Evolutionary conservation across 2,797 vertebrate species (phyloP).

Genomic region (Mormyrus hasselquistii): DNA sequence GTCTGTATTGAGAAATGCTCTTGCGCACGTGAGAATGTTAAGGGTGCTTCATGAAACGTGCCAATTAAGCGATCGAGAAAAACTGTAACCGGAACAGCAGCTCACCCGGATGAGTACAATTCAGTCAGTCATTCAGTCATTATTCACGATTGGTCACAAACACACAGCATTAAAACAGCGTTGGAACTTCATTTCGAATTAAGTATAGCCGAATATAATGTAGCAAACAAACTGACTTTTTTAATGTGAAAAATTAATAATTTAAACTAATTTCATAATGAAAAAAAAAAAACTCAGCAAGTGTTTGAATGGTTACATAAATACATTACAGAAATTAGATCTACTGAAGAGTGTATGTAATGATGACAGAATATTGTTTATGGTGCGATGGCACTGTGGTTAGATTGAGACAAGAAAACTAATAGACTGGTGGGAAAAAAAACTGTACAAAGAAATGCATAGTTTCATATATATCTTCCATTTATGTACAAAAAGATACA

Average conservation of each 20-base stretch:
- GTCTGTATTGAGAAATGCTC: background rate
- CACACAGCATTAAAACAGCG: background rate
- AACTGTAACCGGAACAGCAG: background rate
- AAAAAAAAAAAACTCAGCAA: background rate
- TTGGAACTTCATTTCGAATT: background rate
- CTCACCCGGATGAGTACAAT: background rate
- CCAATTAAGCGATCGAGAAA: background rate
- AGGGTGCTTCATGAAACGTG: background rate
- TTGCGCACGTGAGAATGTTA: background rate
- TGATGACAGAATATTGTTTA: background rate
- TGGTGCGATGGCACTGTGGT: background rate
- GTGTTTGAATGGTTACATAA: background rate
- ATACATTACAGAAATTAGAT: background rate
- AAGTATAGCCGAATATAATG: background rate
- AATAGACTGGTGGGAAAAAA: background rate
- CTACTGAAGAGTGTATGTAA: background rate
- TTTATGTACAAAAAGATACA: constrained; percentile 26
- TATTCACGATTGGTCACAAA: background rate
- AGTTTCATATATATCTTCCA: background rate
- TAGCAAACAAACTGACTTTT: background rate
- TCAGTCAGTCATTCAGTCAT: background rate
- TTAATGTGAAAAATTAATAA: background rate
- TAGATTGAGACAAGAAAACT: background rate
- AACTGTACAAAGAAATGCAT: background rate
- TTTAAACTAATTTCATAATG: background rate